Percentiles rank a stretch among this genome's conserved stretches.
Conservation (phyloP, 2,797 vertebrate species). For the Remorina albescens region DNA sequence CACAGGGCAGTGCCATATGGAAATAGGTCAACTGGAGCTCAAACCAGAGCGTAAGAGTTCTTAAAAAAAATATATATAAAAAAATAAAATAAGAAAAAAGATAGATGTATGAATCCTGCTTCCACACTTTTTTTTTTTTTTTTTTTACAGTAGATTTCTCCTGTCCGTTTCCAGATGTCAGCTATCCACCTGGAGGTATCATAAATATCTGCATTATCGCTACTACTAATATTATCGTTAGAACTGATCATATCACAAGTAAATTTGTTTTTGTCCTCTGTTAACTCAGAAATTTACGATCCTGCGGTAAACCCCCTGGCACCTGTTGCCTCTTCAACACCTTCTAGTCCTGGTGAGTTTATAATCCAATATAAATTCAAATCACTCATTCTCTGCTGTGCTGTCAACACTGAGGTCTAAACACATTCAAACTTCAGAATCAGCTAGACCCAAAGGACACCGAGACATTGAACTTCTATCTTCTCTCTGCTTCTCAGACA, state of each 20-base stretch:
- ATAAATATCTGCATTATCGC: neutral
- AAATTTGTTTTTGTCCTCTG: neutral
- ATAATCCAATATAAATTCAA: neutral
- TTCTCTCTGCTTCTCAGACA: slow-evolving; percentile 74
- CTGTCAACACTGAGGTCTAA: neutral
- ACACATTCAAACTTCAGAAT: neutral
- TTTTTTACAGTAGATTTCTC: slow-evolving; percentile 75
- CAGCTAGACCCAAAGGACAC: neutral
- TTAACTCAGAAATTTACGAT: slow-evolving; percentile 79
- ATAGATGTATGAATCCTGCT: neutral
- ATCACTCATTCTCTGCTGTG: neutral
- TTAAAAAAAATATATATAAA: too few species aligned
- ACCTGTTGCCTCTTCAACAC: slow-evolving; percentile 68
- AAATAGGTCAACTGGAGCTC: slow-evolving; percentile 69
- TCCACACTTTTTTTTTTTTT: neutral
- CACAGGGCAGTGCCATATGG: slow-evolving; percentile 72
- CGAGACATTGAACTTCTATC: neutral
- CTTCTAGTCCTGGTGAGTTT: slow-evolving; percentile 79
- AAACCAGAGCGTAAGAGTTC: slow-evolving; percentile 76
- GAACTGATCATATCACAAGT: neutral
- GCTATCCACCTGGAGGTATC: slow-evolving; percentile 78
- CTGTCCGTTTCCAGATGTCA: slow-evolving; percentile 79
- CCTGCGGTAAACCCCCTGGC: slow-evolving; percentile 56
- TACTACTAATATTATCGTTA: neutral
- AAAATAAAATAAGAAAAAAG: neutral